A percentile compares a stretch with the other conserved stretches of the same genome.
Conservation (phyloP, 1,140 invertebrate genomes). For the Cydia fagiglandana region DNA sequence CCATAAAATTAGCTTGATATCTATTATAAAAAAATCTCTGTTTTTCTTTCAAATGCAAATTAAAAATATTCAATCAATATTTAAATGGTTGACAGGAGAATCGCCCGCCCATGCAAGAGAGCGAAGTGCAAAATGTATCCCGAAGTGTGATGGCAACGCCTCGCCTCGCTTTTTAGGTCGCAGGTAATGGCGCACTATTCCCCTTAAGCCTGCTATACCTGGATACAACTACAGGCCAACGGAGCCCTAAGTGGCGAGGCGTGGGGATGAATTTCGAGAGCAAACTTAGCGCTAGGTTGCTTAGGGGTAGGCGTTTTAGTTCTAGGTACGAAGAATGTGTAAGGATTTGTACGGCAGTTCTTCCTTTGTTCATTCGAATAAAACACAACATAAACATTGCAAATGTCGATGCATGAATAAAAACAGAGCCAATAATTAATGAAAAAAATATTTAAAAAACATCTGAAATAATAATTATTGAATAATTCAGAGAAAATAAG, state of each 20-base stretch:
- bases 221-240: neutral
- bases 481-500: no score
- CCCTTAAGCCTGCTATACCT: constrained; percentile 3
- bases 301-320: neutral
- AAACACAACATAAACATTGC: no score
- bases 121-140: neutral
- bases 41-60: no score
- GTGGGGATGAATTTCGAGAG: constrained; percentile 14
- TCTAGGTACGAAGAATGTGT: neutral
- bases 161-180: neutral
- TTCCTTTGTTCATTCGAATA: neutral
- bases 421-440: no score
- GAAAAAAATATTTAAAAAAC: no score
- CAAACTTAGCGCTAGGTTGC: neutral
- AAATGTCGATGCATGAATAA: no score
- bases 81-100: neutral
- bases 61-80: neutral
- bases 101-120: neutral
- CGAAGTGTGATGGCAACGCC: neutral
- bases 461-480: no score
- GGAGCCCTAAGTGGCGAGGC: constrained; percentile 1
- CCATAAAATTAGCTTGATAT: no score
- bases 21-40: no score
- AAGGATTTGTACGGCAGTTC: neutral
- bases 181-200: constrained; percentile 18